Evolutionary conservation across 2,113 vertebrate genomes (phyloP).

Genomic region (Nipponia nippon): DNA sequence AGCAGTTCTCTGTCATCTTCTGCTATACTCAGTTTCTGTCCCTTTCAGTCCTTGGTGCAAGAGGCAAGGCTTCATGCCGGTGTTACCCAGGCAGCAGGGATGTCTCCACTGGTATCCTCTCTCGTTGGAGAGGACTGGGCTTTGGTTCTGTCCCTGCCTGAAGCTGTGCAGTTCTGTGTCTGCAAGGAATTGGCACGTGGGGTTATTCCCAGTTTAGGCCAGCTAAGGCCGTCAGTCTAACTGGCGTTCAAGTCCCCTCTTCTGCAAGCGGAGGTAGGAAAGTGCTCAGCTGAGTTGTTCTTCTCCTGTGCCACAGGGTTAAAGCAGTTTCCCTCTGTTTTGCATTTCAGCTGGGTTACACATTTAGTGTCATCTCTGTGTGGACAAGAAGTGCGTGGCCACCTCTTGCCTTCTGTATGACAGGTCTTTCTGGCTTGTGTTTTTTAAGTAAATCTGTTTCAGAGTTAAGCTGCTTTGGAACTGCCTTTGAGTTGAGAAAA

Average conservation of each 20-base stretch:
- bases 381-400: background rate
- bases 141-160: background rate
- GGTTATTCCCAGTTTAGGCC: background rate
- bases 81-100: background rate
- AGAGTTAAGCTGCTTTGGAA: background rate
- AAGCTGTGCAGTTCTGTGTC: background rate
- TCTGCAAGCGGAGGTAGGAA: background rate
- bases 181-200: background rate
- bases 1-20: background rate
- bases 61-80: background rate
- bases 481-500: background rate
- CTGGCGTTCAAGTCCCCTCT: background rate
- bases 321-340: background rate
- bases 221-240: background rate
- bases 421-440: background rate
- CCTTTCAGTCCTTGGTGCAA: background rate
- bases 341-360: background rate
- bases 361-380: background rate
- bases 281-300: background rate
- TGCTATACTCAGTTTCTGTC: background rate
- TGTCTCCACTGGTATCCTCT: background rate
- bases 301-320: background rate
- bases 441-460: background rate
- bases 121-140: background rate
- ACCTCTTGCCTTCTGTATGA: background rate